A percentile compares a stretch with the other conserved stretches of the same genome.
Evolutionary conservation across 1,140 invertebrate species (phyloP).

Genomic region (Campoletis sonorensis): DNA sequence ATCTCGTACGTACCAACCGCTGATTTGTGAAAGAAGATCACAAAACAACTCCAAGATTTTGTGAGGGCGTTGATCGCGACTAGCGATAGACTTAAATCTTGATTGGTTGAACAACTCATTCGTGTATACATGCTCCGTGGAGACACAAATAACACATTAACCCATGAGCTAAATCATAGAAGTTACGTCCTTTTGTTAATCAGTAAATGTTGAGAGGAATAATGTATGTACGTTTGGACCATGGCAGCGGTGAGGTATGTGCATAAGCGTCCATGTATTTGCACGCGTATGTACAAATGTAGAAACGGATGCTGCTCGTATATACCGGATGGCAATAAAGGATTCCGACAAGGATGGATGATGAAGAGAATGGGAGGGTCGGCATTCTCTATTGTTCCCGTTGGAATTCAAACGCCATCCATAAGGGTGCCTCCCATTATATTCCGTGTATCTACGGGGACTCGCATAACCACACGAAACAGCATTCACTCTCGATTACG

Average conservation of each 20-base stretch:
- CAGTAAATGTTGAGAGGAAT: too few species aligned
- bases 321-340: constrained; percentile 69
- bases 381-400: constrained; percentile 69
- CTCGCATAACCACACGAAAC: constrained; percentile 37
- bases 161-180: too few species aligned
- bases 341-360: constrained; percentile 73
- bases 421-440: constrained; percentile 73
- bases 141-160: background rate
- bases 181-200: too few species aligned
- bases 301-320: constrained; percentile 50
- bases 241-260: background rate
- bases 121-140: background rate
- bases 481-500: constrained; percentile 41
- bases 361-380: constrained; percentile 51
- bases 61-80: constrained; percentile 64
- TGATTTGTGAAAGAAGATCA: too few species aligned
- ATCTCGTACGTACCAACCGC: too few species aligned
- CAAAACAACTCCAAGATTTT: background rate
- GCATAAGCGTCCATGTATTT: constrained; percentile 43
- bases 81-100: constrained; percentile 70
- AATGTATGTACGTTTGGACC: too few species aligned
- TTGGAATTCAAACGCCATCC: constrained; percentile 68
- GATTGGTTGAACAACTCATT: constrained; percentile 72
- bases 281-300: background rate
- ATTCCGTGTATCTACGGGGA: constrained; percentile 60